Base-by-base conservation (phyloP, 1,140 invertebrate genomes). In the Melipona quadrifasciata region DNA sequence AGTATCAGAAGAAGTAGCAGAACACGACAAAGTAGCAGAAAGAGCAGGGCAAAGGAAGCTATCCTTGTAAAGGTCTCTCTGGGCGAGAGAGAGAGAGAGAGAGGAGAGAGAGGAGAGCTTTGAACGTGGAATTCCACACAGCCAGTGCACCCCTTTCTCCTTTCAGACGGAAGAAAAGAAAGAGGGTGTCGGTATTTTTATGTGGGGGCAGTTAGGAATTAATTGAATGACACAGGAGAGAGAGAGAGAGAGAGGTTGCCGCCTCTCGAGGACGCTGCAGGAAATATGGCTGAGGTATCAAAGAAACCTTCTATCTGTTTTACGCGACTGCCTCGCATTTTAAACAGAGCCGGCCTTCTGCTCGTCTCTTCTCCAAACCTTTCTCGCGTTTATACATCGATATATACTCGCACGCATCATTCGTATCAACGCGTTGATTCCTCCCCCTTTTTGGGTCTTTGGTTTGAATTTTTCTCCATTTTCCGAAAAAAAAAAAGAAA, bases 211-310 rank as follows among this genome's bases (percentile, higher is more conserved):
- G 89, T 91, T 84, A 87, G 84, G 86, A 91, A 91, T 92, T 93
- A 93, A 93, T 93, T 93, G 90, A 92, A 93, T 91, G 90, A 92
- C 73, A 34, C 53, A 24, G 34, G 19, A 39, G 34, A 47, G 10
- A 47, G 39, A 47, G 39, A 47, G 39, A 47, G 39, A 47, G 89
- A 92, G 86, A 89, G 79, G 87, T 81, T 58, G 89, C 84, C 61
- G 31, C 19, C 57, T 19, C 51, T 76, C 34, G 65, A 19, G 57
- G 34, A 55, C 47, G 84, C 72, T 53, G 27, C n/a, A 80, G 74
- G 76, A 53, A 72, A 80, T 64, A 86, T 79, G 65, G n/a, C 55
- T 57, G 76, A 39, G 64, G 72, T 89, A 91, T 91, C 90, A 92
- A 92, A 93, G 47, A 57, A 57, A 24, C 77, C 65, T 80, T 84